Percentiles rank a stretch among this genome's conserved stretches.
These are phyloP conservation scores for Drosophila rellima DNA, from an alignment of 2,888 invertebrate genomes.

Conservation along the genomic window DNA sequence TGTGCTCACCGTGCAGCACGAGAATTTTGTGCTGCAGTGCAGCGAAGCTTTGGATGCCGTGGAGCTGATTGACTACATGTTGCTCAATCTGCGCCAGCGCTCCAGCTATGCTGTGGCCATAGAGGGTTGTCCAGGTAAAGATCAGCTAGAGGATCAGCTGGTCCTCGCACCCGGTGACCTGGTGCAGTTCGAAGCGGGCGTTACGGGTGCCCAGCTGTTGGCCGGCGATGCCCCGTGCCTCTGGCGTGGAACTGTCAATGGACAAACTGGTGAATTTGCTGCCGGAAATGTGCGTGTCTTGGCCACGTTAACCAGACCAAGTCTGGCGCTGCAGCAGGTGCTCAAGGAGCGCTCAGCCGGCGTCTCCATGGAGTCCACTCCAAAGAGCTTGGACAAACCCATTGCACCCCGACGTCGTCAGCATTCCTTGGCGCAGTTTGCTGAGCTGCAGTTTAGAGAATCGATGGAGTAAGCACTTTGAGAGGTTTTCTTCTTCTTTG, in stretches of 20 bases:
- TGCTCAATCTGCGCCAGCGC: slow-evolving; percentile 94
- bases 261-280: slow-evolving; percentile 92
- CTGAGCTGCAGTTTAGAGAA: slow-evolving; percentile 91
- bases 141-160: slow-evolving; percentile 86
- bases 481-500: not conserved
- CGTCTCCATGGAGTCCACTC: slow-evolving; percentile 76
- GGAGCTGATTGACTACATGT: slow-evolving; percentile 92
- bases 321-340: slow-evolving; percentile 88
- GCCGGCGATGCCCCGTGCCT: slow-evolving; percentile 86
- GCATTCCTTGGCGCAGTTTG: slow-evolving; percentile 94
- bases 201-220: slow-evolving; percentile 91
- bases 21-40: slow-evolving; percentile 96
- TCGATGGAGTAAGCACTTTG: slow-evolving; percentile 59
- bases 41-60: slow-evolving; percentile 94
- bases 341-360: slow-evolving; percentile 86
- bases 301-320: slow-evolving; percentile 92
- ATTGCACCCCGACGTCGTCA: slow-evolving; percentile 86
- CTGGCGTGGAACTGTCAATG: slow-evolving; percentile 91
- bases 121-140: slow-evolving; percentile 83
- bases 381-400: slow-evolving; percentile 86
- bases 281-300: slow-evolving; percentile 94
- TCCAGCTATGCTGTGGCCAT: slow-evolving; percentile 94
- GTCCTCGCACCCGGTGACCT: slow-evolving; percentile 89
- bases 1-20: slow-evolving; percentile 93
- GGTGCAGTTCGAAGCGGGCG: slow-evolving; percentile 91